Evolutionary conservation across 2,113 vertebrate genomes (phyloP), one percentile per base, ranked within the genome.

Genomic region (Actenoides lindsayi): DNA sequence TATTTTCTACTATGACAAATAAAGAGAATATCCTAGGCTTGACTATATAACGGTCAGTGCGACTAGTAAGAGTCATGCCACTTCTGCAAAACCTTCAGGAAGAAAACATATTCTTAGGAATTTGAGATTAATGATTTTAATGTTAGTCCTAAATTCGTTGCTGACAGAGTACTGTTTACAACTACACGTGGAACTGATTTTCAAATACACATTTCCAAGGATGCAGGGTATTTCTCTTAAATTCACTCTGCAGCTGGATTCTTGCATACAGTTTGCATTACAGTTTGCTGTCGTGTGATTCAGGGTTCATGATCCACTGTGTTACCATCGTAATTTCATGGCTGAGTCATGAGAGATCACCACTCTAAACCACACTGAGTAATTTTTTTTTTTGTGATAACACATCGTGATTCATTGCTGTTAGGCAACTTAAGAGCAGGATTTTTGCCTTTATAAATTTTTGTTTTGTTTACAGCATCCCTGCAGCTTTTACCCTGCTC

Each of bases 291-390:
- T 16, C 0, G 0, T 89, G 24, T 79, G 20, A 64, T 75, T 93
- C 69, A 85, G 50, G 28, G 69, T 51, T 91, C 74, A 93, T 78
- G 62, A 65, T 83, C 56, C 85, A 30, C 28, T 11, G 11, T 89
- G 31, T 74, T 96, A 50, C 48, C 70, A 13, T 35, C 41, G 63
- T 56, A 87, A 88, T 96, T 88, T 85, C 86, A 71, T 68, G 85
- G 9, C 82, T 91, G 88, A 98, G 53, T 92, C 86, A 96, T 51
- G 63, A 80, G 42, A 62, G 50, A 90, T 90, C 91, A 95, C 57
- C 39, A 39, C 50, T 79, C 50, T 75, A 90, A 90, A 92, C 41
- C 23, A 84, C 53, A 87, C 21, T 84, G 76, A 96, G 57, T 92
- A 70, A 78, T 64, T 74, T 50, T 59, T 37, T 59, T 37, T 57